phyloP scores from a whole-genome alignment of 2,888 invertebrate genomes.

The Tortricodes alternella region DNA sequence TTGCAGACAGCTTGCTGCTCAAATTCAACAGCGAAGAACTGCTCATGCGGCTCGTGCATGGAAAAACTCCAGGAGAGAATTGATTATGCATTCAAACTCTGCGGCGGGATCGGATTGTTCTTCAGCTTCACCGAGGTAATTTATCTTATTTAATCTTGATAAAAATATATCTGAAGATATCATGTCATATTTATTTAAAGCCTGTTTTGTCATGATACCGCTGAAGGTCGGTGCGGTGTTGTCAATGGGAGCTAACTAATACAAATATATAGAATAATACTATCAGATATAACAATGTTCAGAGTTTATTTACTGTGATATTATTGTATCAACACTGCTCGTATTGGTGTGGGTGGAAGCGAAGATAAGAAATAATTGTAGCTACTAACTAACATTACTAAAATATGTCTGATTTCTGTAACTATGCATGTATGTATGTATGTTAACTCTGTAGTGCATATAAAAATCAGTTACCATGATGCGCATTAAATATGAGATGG shows the following conservation, averaged over 20 bases:
- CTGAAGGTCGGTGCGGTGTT: background rate
- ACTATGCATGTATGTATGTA: too few species aligned
- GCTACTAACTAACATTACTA: too few species aligned
- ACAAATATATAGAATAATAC: background rate
- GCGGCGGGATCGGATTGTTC: conserved; percentile 96
- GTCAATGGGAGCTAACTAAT: background rate
- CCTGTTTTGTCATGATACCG: background rate
- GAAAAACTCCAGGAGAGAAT: conserved; percentile 89
- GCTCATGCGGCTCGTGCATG: conserved; percentile 89
- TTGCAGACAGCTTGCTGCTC: conserved; percentile 83
- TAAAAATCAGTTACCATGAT: too few species aligned
- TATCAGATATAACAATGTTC: too few species aligned
- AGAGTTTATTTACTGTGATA: too few species aligned
- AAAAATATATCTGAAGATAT: background rate
- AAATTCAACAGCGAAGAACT: conserved; percentile 53
- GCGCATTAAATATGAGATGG: too few species aligned
- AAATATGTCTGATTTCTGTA: too few species aligned
- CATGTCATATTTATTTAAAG: conserved; percentile 5
- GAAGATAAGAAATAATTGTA: too few species aligned
- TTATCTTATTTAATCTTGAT: background rate
- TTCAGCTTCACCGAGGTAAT: conserved; percentile 98
- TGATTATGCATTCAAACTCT: conserved; percentile 93
- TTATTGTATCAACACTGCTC: too few species aligned
- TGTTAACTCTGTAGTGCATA: too few species aligned
- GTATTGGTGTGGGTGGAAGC: too few species aligned